phyloP scores from a whole-genome alignment of 2,888 invertebrate genomes.

The Brachyptera putata region DNA sequence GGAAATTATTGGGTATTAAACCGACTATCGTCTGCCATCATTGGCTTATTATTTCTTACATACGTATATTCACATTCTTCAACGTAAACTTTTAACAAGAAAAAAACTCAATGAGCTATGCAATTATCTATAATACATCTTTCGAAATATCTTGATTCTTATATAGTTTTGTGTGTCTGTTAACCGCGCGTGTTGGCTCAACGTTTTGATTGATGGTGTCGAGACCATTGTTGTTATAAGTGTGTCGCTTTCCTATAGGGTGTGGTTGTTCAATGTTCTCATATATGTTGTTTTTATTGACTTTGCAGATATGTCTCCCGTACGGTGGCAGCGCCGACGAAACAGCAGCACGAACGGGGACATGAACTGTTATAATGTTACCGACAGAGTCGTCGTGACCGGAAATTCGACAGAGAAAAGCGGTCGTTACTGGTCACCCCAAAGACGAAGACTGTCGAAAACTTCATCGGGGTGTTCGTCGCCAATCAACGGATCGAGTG shows the following conservation, averaged over 20 bases:
- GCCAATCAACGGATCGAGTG: conserved; percentile 5
- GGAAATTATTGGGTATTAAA: too few species aligned
- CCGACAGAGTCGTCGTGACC: conserved; percentile 43
- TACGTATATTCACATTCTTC: too few species aligned
- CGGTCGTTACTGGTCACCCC: conserved; percentile 45
- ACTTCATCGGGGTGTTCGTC: too few species aligned
- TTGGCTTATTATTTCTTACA: too few species aligned
- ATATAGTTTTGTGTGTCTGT: too few species aligned
- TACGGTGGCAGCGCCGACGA: conserved; percentile 58
- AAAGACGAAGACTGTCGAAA: conserved; percentile 44
- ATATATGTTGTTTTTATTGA: conserved; percentile 1
- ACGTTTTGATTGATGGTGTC: not conserved
- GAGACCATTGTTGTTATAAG: not conserved
- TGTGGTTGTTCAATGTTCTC: conserved; percentile 18
- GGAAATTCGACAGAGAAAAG: not conserved
- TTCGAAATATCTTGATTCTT: too few species aligned
- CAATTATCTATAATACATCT: too few species aligned
- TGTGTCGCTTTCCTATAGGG: not conserved
- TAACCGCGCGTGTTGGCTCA: too few species aligned
- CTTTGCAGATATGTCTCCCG: conserved; percentile 61
- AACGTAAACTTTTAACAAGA: too few species aligned
- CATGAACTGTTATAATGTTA: conserved; percentile 64
- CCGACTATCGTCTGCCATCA: too few species aligned
- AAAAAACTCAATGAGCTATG: too few species aligned
- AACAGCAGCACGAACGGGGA: conserved; percentile 60